Conservation (phyloP, 2,113 vertebrate species). For the Corvus cornix region DNA sequence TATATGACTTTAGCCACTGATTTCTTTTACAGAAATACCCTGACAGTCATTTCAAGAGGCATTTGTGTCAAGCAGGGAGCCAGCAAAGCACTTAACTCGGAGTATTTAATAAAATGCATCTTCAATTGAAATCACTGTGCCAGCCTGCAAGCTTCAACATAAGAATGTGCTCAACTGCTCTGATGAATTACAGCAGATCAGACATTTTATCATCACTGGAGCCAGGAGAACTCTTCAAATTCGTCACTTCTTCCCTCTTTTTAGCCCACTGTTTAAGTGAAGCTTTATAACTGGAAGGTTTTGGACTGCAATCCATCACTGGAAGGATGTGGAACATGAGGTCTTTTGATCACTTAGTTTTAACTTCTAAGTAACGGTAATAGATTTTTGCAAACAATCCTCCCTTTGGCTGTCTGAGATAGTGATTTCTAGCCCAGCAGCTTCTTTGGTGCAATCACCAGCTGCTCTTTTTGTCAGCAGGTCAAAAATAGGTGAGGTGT, state of each 20-base stretch:
- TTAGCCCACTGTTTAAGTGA: neutral
- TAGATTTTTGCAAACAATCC: neutral
- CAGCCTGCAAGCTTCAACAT: neutral
- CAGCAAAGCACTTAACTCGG: slow-evolving; percentile 40
- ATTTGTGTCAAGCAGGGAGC: slow-evolving; percentile 6
- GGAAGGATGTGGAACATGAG: neutral
- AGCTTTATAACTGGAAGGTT: neutral
- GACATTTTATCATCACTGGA: neutral
- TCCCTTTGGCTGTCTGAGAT: neutral
- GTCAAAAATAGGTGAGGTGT: neutral
- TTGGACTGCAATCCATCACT: neutral
- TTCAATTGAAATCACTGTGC: neutral
- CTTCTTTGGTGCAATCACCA: neutral
- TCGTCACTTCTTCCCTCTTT: neutral
- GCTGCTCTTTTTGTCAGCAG: neutral
- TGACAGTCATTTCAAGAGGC: neutral
- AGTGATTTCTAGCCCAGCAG: neutral
- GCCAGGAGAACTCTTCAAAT: neutral
- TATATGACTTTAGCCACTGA: neutral
- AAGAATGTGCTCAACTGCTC: neutral
- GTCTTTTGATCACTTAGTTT: neutral
- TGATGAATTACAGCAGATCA: neutral
- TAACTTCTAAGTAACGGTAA: neutral
- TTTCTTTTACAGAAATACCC: neutral
- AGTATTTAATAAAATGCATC: neutral